Conservation (phyloP, 2,888 invertebrate genomes). For the Stegophylla sp. region DNA sequence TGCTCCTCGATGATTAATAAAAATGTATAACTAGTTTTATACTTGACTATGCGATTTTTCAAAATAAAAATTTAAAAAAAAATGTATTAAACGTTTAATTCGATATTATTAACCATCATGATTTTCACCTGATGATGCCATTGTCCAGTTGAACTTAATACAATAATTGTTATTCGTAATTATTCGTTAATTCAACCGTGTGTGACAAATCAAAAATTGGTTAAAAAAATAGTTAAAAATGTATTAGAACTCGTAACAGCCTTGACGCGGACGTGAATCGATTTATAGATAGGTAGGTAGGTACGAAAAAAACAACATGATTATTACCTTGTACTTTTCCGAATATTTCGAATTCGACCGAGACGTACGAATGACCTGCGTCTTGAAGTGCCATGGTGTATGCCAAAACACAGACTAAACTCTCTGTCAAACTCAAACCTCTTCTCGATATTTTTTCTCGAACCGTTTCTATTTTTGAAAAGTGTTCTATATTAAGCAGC, state of each 20-base stretch:
- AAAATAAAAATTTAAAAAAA: no score
- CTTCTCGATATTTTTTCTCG: conserved; percentile 36
- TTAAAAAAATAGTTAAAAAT: not conserved
- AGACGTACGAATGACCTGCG: conserved; percentile 68
- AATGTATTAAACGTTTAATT: not conserved
- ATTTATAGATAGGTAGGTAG: no score
- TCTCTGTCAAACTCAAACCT: conserved; percentile 44
- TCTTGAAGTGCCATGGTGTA: conserved; percentile 51
- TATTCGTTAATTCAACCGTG: not conserved
- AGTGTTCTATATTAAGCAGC: conserved; percentile 53
- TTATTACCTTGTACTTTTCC: conserved; percentile 91
- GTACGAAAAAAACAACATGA: conserved; percentile 61
- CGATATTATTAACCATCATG: not conserved
- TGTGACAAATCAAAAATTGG: not conserved
- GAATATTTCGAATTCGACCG: conserved; percentile 88
- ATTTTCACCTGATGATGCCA: not conserved
- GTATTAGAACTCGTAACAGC: not conserved
- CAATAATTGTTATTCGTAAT: not conserved
- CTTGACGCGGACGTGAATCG: not conserved
- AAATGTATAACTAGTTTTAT: not conserved
- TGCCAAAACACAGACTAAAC: conserved; percentile 55
- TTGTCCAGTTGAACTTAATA: not conserved
- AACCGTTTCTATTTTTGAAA: conserved; percentile 49
- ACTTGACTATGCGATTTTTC: not conserved
- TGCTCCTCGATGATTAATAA: not conserved